phyloP scores from a whole-genome alignment of 2,113 vertebrate species.

The Dendrocopos noguchii region DNA sequence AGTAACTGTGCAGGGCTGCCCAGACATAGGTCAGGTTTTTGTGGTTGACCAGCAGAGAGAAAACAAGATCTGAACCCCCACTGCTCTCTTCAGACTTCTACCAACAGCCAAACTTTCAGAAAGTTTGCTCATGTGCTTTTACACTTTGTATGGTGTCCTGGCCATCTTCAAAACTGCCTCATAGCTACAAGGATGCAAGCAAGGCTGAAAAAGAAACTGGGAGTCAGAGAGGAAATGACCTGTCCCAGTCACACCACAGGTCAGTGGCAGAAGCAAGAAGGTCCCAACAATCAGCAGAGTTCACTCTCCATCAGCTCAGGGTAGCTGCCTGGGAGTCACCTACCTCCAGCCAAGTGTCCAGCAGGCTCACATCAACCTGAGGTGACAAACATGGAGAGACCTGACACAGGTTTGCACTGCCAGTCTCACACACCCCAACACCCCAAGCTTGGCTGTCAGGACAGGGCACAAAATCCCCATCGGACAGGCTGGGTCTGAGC shows the following conservation, averaged over 20 bases:
- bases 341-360: neutral
- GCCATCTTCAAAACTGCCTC: neutral
- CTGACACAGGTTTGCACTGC: too few relatives aligned
- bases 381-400: neutral
- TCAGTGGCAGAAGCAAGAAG: fast-evolving
- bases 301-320: fast-evolving
- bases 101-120: neutral
- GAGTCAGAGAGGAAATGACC: neutral
- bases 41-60: neutral
- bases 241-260: neutral
- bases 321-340: neutral
- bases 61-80: neutral
- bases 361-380: fast-evolving
- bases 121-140: neutral
- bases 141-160: fast-evolving
- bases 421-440: neutral
- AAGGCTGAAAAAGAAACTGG: neutral
- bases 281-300: fast-evolving
- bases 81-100: neutral
- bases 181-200: neutral
- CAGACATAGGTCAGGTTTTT: neutral
- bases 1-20: neutral
- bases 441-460: neutral
- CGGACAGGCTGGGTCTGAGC: neutral
- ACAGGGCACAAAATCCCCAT: neutral